These are phyloP conservation scores for Coregonus suidteri DNA, from an alignment of 2,797 vertebrate genomes.

Conservation along the genomic window DNA sequence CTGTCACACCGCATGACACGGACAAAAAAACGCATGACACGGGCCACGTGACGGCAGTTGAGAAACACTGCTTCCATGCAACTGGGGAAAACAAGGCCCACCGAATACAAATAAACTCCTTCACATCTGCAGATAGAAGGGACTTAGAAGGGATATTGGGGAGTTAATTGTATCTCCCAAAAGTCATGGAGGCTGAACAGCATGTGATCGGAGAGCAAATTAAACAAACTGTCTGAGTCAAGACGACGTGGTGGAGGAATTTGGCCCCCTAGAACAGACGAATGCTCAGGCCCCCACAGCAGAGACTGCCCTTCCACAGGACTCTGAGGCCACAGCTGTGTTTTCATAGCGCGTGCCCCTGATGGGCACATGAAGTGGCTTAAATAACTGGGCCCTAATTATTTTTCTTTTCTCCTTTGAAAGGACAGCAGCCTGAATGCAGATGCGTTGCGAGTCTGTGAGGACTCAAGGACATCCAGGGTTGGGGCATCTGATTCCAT, in stretches of 20 bases:
- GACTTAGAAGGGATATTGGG: conserved; percentile 35
- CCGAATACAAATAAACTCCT: conserved; percentile 67
- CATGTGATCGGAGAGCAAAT: conserved; percentile 70
- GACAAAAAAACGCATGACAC: conserved; percentile 51
- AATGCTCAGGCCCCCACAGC: conserved; percentile 54
- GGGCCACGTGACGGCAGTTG: conserved; percentile 52
- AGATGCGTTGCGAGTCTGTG: conserved; percentile 11
- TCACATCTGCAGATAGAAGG: conserved; percentile 59
- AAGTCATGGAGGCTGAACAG: conserved; percentile 47
- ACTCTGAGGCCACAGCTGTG: conserved; percentile 74
- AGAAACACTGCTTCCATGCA: conserved; percentile 61
- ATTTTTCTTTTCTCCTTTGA: conserved; percentile 6
- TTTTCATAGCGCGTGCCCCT: conserved; percentile 69
- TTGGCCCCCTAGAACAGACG: conserved; percentile 51
- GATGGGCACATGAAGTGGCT: conserved; percentile 55
- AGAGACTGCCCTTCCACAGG: conserved; percentile 47
- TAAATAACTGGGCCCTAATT: conserved; percentile 6
- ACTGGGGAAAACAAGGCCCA: conserved; percentile 63
- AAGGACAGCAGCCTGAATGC: conserved; percentile 15
- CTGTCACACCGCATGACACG: conserved; percentile 52
- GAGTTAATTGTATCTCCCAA: conserved; percentile 59
- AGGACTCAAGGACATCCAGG: not conserved
- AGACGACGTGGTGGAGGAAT: conserved; percentile 49
- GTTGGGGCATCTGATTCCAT: too few species aligned
- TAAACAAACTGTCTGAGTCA: conserved; percentile 57